These are phyloP conservation scores for Drosophila virilis DNA, from an alignment of 1,140 invertebrate species.

Conservation along the genomic window DNA sequence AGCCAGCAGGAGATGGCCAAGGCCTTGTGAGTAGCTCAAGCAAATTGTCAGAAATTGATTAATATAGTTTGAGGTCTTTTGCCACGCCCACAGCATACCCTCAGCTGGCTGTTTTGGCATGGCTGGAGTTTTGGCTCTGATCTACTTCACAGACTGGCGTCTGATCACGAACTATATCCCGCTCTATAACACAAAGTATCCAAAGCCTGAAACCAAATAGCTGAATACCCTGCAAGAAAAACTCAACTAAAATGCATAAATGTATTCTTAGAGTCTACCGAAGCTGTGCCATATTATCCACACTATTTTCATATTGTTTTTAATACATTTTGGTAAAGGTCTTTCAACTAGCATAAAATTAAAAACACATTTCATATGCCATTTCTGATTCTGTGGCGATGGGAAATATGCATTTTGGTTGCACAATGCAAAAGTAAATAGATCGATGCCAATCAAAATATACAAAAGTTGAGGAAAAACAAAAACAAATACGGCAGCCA, in stretches of 20 bases:
- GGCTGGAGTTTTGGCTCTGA: constrained; percentile 39
- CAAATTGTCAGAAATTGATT: too few relatives aligned
- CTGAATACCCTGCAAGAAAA: background rate
- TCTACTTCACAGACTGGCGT: constrained; percentile 66
- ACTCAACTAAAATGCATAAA: background rate
- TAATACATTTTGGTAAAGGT: constrained; percentile 20
- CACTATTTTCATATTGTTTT: constrained; percentile 7
- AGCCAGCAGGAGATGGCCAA: constrained; percentile 16
- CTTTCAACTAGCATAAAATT: constrained; percentile 20
- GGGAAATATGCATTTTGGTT: constrained; percentile 23
- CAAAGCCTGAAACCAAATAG: constrained; percentile 47
- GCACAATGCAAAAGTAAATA: constrained; percentile 45
- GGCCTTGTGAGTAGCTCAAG: constrained; percentile 51
- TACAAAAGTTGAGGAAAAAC: constrained; percentile 21
- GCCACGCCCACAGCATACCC: constrained; percentile 40
- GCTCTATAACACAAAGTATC: constrained; percentile 63
- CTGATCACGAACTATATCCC: constrained; percentile 59
- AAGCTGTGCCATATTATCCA: too few relatives aligned
- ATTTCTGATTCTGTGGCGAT: background rate
- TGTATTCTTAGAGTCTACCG: background rate
- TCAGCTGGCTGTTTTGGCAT: constrained; percentile 50
- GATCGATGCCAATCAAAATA: constrained; percentile 47
- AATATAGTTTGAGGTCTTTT: too few relatives aligned
- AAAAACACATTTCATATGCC: constrained; percentile 16
- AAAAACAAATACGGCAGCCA: constrained; percentile 10